Percentiles rank a stretch among this genome's conserved stretches.
These are phyloP conservation scores for Semnornis frantzii DNA, from an alignment of 2,113 vertebrate species.

Conservation along the genomic window DNA sequence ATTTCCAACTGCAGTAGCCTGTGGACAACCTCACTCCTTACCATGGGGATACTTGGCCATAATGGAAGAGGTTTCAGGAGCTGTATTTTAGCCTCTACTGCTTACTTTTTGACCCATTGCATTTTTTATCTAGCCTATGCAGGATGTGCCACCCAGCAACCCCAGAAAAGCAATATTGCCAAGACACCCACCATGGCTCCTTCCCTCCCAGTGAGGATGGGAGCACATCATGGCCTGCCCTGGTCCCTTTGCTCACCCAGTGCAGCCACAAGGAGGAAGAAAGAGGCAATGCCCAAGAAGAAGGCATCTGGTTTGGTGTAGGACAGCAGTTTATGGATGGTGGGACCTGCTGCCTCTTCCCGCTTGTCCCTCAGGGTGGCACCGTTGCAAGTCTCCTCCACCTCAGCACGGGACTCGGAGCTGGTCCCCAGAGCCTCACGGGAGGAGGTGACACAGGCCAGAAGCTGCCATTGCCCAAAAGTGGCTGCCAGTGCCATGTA, in stretches of 20 bases:
- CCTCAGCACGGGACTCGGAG: conserved; percentile 19
- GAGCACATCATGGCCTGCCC: rapidly evolving
- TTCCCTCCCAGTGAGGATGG: neutral
- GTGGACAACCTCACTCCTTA: neutral
- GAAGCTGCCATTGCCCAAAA: conserved; percentile 80
- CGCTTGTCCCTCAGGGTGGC: neutral
- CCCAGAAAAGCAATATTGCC: neutral
- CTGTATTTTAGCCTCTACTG: neutral
- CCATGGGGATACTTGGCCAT: rapidly evolving
- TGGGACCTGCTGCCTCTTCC: conserved; percentile 80
- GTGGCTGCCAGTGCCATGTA: conserved; percentile 78
- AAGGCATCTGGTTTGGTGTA: conserved; percentile 86
- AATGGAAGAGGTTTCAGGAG: too few species aligned
- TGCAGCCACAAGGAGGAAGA: conserved; percentile 88
- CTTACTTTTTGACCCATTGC: neutral
- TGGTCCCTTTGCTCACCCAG: conserved; percentile 82
- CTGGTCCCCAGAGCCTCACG: conserved; percentile 51
- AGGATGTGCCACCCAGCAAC: neutral
- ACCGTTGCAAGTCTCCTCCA: conserved; percentile 29
- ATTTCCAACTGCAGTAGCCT: neutral
- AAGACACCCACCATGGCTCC: neutral
- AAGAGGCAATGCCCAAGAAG: conserved; percentile 82
- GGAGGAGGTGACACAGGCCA: conserved; percentile 71
- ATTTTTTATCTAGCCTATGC: neutral
- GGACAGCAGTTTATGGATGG: conserved; percentile 87